A percentile compares a stretch with the other conserved stretches of the same genome.
These are phyloP conservation scores for Neostethus bicornis DNA, from an alignment of 2,797 vertebrate genomes.

Conservation along the genomic window DNA sequence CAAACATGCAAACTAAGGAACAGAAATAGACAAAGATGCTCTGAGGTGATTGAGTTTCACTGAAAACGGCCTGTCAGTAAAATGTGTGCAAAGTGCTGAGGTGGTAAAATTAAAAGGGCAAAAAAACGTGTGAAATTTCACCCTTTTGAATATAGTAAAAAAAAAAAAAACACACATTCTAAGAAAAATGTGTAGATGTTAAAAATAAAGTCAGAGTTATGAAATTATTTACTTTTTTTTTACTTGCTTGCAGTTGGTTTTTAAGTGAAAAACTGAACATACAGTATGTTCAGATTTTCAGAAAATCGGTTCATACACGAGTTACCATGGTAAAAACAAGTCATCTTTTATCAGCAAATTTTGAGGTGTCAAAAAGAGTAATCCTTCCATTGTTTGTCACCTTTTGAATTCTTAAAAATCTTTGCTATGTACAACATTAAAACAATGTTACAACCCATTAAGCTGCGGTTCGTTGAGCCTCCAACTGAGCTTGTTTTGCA, in stretches of 20 bases:
- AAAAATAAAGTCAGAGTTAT: too few relatives aligned
- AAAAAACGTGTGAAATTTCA: background rate
- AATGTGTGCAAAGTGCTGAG: background rate
- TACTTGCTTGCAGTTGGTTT: too few relatives aligned
- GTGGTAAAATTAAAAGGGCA: slow-evolving; percentile 1
- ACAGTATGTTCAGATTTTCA: too few relatives aligned
- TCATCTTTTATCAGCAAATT: too few relatives aligned
- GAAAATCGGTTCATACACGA: too few relatives aligned
- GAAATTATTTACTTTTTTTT: too few relatives aligned
- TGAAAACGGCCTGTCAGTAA: slow-evolving; percentile 2
- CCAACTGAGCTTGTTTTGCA: slow-evolving; percentile 13
- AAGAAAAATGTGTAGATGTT: too few relatives aligned
- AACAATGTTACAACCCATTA: background rate
- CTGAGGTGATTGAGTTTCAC: slow-evolving; percentile 9
- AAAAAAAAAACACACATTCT: too few relatives aligned
- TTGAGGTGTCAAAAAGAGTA: background rate
- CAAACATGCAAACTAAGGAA: slow-evolving; percentile 16
- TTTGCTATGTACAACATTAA: background rate
- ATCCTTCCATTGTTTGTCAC: background rate
- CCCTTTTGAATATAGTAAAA: background rate
- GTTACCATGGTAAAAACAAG: too few relatives aligned
- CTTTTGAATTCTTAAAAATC: background rate
- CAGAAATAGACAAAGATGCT: slow-evolving; percentile 21
- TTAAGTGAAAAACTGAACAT: too few relatives aligned
- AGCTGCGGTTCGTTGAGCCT: background rate